These are phyloP conservation scores for Urocolius indicus DNA, from an alignment of 2,113 vertebrate genomes.

Conservation along the genomic window DNA sequence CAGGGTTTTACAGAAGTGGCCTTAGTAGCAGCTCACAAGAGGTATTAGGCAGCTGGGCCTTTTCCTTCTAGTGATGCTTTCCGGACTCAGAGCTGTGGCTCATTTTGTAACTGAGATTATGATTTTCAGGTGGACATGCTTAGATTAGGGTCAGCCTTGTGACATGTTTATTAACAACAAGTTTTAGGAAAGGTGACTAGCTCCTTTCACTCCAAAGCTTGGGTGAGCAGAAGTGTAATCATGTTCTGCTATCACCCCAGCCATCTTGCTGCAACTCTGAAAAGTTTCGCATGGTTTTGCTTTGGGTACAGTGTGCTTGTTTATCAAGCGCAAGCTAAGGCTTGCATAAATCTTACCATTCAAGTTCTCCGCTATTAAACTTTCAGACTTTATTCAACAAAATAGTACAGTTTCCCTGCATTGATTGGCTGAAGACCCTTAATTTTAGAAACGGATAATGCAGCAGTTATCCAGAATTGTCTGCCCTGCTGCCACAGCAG, in stretches of 20 bases:
- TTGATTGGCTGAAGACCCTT: background rate
- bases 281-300: slow-evolving; percentile 72
- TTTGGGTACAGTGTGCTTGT: slow-evolving; percentile 68
- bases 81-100: background rate
- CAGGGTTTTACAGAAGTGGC: background rate
- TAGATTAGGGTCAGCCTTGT: background rate
- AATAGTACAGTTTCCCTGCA: slow-evolving; percentile 34
- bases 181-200: background rate
- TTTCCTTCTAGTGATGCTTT: background rate
- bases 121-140: background rate
- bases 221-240: slow-evolving; percentile 25
- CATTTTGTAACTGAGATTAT: background rate
- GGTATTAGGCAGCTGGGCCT: background rate
- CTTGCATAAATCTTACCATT: slow-evolving; percentile 73
- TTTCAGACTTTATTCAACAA: slow-evolving; percentile 61
- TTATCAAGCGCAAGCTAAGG: slow-evolving; percentile 72
- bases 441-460: background rate
- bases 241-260: slow-evolving; percentile 27
- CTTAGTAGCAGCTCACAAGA: background rate
- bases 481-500: background rate
- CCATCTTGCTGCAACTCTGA: slow-evolving; percentile 46
- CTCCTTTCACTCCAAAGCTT: background rate
- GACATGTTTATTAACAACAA: background rate
- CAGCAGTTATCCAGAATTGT: fast-evolving
- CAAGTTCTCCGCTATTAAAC: slow-evolving; percentile 62